Percentiles rank a stretch among this genome's conserved stretches.
Evolutionary conservation across 2,888 invertebrate genomes (phyloP).

Genomic region (Microchrysa polita): DNA sequence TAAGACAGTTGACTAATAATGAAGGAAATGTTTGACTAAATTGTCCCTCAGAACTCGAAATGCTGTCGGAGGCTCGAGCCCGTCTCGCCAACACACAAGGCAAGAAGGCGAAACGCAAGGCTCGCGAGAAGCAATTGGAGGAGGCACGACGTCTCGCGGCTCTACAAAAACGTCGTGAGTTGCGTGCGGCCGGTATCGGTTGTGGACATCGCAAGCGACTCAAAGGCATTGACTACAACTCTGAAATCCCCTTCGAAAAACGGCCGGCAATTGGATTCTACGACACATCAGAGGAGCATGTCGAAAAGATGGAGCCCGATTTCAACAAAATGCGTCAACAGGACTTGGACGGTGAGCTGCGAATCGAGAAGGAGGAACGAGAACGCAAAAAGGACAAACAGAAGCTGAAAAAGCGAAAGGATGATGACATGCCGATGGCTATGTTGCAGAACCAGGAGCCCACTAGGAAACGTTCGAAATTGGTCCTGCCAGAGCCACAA

Average conservation of each 20-base stretch:
- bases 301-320: slow-evolving; percentile 89
- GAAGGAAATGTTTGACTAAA: neutral
- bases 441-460: slow-evolving; percentile 91
- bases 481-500: slow-evolving; percentile 96
- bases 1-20: slow-evolving; percentile 63
- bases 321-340: slow-evolving; percentile 91
- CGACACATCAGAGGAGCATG: slow-evolving; percentile 89
- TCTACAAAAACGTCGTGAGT: slow-evolving; percentile 95
- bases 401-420: slow-evolving; percentile 93
- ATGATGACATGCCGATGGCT: slow-evolving; percentile 92
- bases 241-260: slow-evolving; percentile 98
- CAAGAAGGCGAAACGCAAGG: slow-evolving; percentile 89
- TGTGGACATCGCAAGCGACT: slow-evolving; percentile 67
- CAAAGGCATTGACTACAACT: slow-evolving; percentile 95
- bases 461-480: slow-evolving; percentile 90
- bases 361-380: slow-evolving; percentile 90
- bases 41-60: slow-evolving; percentile 84
- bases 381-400: slow-evolving; percentile 95
- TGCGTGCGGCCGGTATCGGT: slow-evolving; percentile 95
- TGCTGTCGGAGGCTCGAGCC: slow-evolving; percentile 98
- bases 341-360: slow-evolving; percentile 90
- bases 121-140: slow-evolving; percentile 97
- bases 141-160: slow-evolving; percentile 97
- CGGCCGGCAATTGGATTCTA: slow-evolving; percentile 92
- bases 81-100: slow-evolving; percentile 99